Conservation (phyloP, 2,113 vertebrate genomes). For the Gymnocephalus cernua region DNA sequence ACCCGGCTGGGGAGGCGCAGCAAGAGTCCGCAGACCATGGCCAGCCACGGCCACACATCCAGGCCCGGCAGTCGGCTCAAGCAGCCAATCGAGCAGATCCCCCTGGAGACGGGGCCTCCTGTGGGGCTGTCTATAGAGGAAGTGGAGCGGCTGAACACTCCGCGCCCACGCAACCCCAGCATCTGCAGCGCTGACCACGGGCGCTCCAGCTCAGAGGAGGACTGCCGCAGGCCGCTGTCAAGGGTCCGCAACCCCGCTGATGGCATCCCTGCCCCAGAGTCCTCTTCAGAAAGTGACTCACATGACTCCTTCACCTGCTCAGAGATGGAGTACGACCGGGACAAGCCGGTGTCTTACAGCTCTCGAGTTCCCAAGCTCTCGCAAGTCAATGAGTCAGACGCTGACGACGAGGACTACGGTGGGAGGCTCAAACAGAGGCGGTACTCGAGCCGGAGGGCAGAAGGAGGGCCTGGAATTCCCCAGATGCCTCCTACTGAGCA, state of each 20-base stretch:
- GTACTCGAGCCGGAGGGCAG: constrained; percentile 92
- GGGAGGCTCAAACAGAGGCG: constrained; percentile 91
- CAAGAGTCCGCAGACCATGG: constrained; percentile 96
- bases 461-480: constrained; percentile 86
- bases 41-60: constrained; percentile 85
- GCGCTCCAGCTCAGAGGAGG: constrained; percentile 95
- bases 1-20: constrained; percentile 93
- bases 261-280: constrained; percentile 94
- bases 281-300: constrained; percentile 98
- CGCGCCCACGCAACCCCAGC: constrained; percentile 95
- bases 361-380: constrained; percentile 96
- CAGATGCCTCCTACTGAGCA: constrained; percentile 76
- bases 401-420: constrained; percentile 95
- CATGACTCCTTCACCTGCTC: constrained; percentile 99
- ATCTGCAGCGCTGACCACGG: constrained; percentile 98
- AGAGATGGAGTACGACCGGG: constrained; percentile 97
- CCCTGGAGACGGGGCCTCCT: constrained; percentile 91
- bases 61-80: constrained; percentile 94
- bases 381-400: constrained; percentile 97
- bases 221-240: constrained; percentile 92
- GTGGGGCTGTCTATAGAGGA: constrained; percentile 97
- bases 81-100: constrained; percentile 93
- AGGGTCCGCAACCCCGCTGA: constrained; percentile 95
- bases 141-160: constrained; percentile 97
- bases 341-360: constrained; percentile 90